Evolutionary conservation across 2,888 invertebrate species (phyloP).

Genomic region (Paralinhomoeus sp.): DNA sequence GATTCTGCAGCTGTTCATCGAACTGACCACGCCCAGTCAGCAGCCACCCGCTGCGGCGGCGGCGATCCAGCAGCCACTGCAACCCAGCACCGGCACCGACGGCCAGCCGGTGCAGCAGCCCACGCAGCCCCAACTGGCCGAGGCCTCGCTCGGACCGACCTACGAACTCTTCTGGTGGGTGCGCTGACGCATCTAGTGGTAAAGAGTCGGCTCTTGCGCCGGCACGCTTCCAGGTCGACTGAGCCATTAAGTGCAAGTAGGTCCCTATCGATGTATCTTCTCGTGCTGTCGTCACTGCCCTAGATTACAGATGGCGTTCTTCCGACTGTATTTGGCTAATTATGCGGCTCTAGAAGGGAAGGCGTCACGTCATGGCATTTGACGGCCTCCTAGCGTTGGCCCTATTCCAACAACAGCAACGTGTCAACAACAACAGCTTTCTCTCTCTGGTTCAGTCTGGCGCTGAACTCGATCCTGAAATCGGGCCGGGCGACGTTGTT

Average conservation of each 20-base stretch:
- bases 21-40: conserved; percentile 53
- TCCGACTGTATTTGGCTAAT: too few species aligned
- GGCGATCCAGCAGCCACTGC: background rate
- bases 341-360: too few species aligned
- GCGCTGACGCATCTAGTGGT: conserved; percentile 6
- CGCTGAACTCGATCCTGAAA: conserved; percentile 58
- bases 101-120: background rate
- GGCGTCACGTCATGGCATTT: too few species aligned
- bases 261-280: too few species aligned
- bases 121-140: background rate
- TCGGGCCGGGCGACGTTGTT: conserved; percentile 85
- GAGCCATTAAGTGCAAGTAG: too few species aligned
- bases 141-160: background rate
- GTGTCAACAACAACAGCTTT: too few species aligned
- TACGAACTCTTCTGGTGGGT: background rate
- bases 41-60: background rate
- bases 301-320: too few species aligned
- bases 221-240: too few species aligned
- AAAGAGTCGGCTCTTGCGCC: too few species aligned
- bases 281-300: too few species aligned
- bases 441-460: conserved; percentile 37
- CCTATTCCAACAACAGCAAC: too few species aligned
- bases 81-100: background rate
- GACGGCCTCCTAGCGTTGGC: too few species aligned
- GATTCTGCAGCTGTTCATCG: conserved; percentile 81